These are phyloP conservation scores for Xiphias gladius DNA, from an alignment of 2,113 vertebrate genomes.

Conservation along the genomic window DNA sequence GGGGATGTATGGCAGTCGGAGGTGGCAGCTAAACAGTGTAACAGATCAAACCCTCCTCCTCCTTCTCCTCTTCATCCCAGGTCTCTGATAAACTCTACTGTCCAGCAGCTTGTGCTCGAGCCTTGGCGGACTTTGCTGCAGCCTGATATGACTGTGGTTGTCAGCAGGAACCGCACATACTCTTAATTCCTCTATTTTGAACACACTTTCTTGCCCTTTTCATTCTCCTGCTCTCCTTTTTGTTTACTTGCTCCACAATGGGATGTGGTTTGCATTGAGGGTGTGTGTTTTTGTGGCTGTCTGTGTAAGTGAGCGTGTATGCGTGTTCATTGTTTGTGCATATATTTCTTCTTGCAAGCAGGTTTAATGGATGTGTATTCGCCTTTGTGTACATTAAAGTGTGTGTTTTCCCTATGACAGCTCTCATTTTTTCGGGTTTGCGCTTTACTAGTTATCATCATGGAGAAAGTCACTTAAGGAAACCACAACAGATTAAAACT, in stretches of 20 bases:
- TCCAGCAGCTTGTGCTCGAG: constrained; percentile 13
- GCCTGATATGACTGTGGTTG: constrained; percentile 10
- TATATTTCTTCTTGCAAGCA: neutral
- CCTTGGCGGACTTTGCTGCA: constrained; percentile 8
- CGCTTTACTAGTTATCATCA: constrained; percentile 64
- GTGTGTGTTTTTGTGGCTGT: constrained; percentile 5
- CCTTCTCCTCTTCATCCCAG: neutral
- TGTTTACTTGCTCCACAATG: constrained; percentile 66
- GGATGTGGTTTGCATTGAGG: constrained; percentile 43
- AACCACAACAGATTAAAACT: constrained; percentile 69
- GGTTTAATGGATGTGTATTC: constrained; percentile 15
- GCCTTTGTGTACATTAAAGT: constrained; percentile 1
- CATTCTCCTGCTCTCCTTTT: constrained; percentile 38
- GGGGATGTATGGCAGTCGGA: neutral
- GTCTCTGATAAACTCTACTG: constrained; percentile 9
- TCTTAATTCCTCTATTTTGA: neutral
- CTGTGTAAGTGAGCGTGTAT: neutral
- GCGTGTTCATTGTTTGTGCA: neutral
- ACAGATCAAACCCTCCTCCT: neutral
- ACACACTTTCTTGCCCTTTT: neutral
- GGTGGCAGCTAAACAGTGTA: neutral
- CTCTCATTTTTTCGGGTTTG: constrained; percentile 40
- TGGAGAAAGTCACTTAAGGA: constrained; percentile 44
- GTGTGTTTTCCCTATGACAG: constrained; percentile 19
- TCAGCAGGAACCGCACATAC: constrained; percentile 2